Evolutionary conservation across 2,888 invertebrate genomes (phyloP).

Genomic region (Podotricha telesiphe): DNA sequence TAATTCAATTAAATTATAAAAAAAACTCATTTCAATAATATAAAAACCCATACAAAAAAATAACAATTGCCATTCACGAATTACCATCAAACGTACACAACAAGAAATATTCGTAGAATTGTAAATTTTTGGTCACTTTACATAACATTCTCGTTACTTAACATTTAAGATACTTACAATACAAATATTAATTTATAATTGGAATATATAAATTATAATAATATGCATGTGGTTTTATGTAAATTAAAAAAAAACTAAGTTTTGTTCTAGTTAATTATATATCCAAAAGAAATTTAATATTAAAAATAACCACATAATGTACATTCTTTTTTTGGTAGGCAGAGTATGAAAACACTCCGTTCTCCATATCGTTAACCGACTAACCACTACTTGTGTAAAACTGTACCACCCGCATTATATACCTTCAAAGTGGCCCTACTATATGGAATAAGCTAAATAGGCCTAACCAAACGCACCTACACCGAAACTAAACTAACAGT

Average conservation of each 20-base stretch:
- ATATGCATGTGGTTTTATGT: neutral
- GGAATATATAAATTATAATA: slow-evolving; percentile 12
- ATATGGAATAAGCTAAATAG: slow-evolving; percentile 38
- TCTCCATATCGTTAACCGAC: neutral
- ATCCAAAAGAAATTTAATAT: no score
- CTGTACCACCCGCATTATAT: slow-evolving; percentile 10
- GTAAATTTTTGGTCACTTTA: slow-evolving; percentile 38
- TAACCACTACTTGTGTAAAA: slow-evolving; percentile 25
- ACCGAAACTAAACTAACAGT: slow-evolving; percentile 30
- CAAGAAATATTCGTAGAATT: slow-evolving; percentile 22
- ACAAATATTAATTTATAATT: neutral
- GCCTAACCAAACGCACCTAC: slow-evolving; percentile 29
- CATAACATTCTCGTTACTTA: slow-evolving; percentile 30
- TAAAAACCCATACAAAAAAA: neutral
- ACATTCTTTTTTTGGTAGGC: no score
- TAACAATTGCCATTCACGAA: neutral
- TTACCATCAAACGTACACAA: slow-evolving; percentile 12
- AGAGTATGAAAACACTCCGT: neutral
- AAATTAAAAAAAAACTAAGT: neutral
- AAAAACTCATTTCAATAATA: slow-evolving; percentile 2
- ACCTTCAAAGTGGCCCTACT: slow-evolving; percentile 14
- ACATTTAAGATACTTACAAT: slow-evolving; percentile 1
- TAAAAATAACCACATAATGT: no score
- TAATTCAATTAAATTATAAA: slow-evolving; percentile 18
- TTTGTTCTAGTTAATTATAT: no score